Base-by-base conservation (phyloP, 2,888 invertebrate genomes). In the Orthosia gothica region DNA sequence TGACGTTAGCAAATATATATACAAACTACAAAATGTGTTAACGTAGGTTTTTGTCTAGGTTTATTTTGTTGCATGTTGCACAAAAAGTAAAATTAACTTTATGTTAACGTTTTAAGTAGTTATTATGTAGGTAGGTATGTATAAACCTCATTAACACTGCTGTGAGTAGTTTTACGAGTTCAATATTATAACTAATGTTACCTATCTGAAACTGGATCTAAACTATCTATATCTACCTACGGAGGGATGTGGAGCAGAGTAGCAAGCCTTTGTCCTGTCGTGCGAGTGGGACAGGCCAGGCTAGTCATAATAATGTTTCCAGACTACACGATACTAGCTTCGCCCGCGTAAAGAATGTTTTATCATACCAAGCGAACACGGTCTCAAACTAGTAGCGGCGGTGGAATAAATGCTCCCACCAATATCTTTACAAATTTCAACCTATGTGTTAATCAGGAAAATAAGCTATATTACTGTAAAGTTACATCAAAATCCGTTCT, bases 1-100 rank as follows among this genome's bases (percentile, higher is more conserved):
- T 57, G 23, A 55, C 40, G 26, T 59, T 26, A 73, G 32, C 54
- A 55, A 54, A 71, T 2, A 47, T 32, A 32, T 26, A 13, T 54
- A n/a, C 75, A 45, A 57, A 16, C 18, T 50, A 15, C 52, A 15
- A 16, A 40, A 4, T 58, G 45, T 9, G 1, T 47, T 20, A 5
- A 32, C 20, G 26, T 20, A 26, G 2, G 13, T 50, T 11, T 65
- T 54, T n/a, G 15, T 23, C 18, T 50, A n/a, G 23, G 4, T 52
- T 40, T 11, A 71, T 63, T 32, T 49, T 45, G 26, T 55, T 62
- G 26, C 49, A 55, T 13, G 18, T 50, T 45, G 58, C 49, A 16
- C 69, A 59, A 52, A 45, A 16, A 40, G 7, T 52, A 20, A 1
- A 3, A 52, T 16, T 18, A 32, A 13, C 2, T 50, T 26, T 15